These are phyloP conservation scores for Myanophis thanlyinensis DNA, from an alignment of 2,113 vertebrate species.

Conservation along the genomic window DNA sequence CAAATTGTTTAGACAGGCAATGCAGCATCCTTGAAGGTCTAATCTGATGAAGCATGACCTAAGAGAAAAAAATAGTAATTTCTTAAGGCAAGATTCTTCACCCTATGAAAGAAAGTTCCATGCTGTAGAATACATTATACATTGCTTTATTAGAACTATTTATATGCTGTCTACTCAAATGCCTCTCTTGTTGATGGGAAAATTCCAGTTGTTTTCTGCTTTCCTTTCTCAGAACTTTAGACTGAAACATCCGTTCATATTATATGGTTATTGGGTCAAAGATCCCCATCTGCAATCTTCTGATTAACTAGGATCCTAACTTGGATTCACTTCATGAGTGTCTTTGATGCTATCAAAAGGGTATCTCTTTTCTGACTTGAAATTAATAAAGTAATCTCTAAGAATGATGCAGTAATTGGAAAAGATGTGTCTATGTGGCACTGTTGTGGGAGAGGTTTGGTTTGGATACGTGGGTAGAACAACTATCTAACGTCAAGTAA, in stretches of 20 bases:
- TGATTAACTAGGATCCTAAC: not conserved
- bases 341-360: not conserved
- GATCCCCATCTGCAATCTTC: not conserved
- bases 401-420: slow-evolving; percentile 51
- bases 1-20: not conserved
- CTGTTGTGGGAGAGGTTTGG: not conserved
- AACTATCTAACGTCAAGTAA: not conserved
- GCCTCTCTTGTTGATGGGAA: slow-evolving; percentile 6
- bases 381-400: slow-evolving; percentile 47
- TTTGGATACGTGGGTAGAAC: not conserved
- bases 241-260: slow-evolving; percentile 46
- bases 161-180: not conserved
- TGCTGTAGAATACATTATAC: not conserved
- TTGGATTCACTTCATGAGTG: not conserved
- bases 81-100: not conserved
- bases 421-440: not conserved
- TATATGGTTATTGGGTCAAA: not conserved
- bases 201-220: not conserved
- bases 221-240: not conserved
- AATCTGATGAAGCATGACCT: not conserved
- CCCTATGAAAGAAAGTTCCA: not conserved
- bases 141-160: not conserved
- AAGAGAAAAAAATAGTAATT: not conserved
- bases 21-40: not conserved
- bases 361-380: slow-evolving; percentile 9